Evolutionary conservation across 2,888 invertebrate genomes (phyloP).

Genomic region (Antheraea assamensis): DNA sequence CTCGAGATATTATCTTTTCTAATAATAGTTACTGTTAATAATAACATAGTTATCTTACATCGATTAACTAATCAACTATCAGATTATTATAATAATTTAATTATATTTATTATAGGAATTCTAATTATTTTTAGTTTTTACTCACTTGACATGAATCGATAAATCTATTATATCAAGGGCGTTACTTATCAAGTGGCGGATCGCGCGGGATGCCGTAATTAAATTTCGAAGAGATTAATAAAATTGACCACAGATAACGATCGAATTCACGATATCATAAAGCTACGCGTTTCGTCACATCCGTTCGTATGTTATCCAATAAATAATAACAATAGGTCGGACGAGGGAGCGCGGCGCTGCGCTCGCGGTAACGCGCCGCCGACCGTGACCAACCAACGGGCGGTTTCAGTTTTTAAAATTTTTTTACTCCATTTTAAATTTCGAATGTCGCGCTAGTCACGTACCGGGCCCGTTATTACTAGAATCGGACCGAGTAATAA

Average conservation of each 20-base stretch:
- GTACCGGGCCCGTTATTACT: slow-evolving; percentile 34
- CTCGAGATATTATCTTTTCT: too few relatives aligned
- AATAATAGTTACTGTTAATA: too few relatives aligned
- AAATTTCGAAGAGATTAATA: slow-evolving; percentile 9
- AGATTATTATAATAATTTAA: not conserved
- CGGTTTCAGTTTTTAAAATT: slow-evolving; percentile 15
- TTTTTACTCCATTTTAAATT: slow-evolving; percentile 33
- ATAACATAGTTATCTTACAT: not conserved
- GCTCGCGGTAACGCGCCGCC: slow-evolving; percentile 27
- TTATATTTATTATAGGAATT: too few relatives aligned
- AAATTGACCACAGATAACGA: slow-evolving; percentile 19
- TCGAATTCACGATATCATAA: slow-evolving; percentile 18
- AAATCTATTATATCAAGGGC: not conserved
- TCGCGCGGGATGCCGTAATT: not conserved
- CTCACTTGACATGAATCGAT: not conserved
- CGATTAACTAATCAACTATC: not conserved
- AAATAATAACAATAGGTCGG: slow-evolving; percentile 24
- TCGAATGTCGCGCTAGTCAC: slow-evolving; percentile 34
- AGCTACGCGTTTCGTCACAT: slow-evolving; percentile 49
- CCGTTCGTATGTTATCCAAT: slow-evolving; percentile 34
- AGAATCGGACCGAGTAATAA: slow-evolving; percentile 3
- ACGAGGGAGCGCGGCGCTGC: not conserved
- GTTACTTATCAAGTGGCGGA: not conserved
- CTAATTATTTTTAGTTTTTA: not conserved
- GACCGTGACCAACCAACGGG: slow-evolving; percentile 31